Evolutionary conservation across 53 echinoderm and acorn worm genomes (phyloP).

Genomic region (Paelopatides confundens): DNA sequence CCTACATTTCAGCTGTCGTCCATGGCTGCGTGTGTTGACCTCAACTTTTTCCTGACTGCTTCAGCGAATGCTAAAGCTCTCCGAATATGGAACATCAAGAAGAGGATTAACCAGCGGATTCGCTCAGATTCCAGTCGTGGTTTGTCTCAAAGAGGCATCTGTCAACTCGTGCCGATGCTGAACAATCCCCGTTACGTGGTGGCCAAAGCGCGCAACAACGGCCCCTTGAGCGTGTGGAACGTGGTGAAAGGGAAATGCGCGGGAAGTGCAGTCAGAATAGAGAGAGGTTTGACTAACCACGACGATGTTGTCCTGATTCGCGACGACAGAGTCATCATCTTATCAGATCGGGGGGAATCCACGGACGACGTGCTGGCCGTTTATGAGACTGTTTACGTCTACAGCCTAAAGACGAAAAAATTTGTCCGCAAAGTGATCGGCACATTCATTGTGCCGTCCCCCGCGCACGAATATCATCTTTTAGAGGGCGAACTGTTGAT

Average conservation of each 20-base stretch:
- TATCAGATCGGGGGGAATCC: slow-evolving; percentile 84
- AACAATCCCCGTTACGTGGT: slow-evolving; percentile 92
- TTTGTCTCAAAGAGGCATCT: slow-evolving; percentile 57
- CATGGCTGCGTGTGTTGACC: slow-evolving; percentile 84
- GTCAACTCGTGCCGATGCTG: slow-evolving; percentile 81
- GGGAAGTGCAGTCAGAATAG: slow-evolving; percentile 81
- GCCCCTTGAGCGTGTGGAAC: slow-evolving; percentile 94
- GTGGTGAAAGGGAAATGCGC: slow-evolving; percentile 94
- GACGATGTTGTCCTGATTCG: slow-evolving; percentile 87
- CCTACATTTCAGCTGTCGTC: slow-evolving; percentile 86
- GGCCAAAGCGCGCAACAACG: slow-evolving; percentile 84
- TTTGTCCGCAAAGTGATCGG: slow-evolving; percentile 85
- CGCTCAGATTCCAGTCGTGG: slow-evolving; percentile 54
- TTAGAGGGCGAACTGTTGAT: slow-evolving; percentile 87
- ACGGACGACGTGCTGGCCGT: slow-evolving; percentile 80
- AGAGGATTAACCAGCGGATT: slow-evolving; percentile 85
- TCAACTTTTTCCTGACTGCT: slow-evolving; percentile 82
- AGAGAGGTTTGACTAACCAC: slow-evolving; percentile 80
- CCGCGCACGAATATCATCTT: slow-evolving; percentile 86
- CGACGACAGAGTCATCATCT: slow-evolving; percentile 80
- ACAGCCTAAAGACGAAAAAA: slow-evolving; percentile 92
- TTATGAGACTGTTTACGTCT: slow-evolving; percentile 90
- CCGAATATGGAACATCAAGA: slow-evolving; percentile 95
- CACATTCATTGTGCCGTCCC: slow-evolving; percentile 91
- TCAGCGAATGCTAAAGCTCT: slow-evolving; percentile 82